Evolutionary conservation across 2,113 vertebrate genomes (phyloP).

Genomic region (Solea solea): DNA sequence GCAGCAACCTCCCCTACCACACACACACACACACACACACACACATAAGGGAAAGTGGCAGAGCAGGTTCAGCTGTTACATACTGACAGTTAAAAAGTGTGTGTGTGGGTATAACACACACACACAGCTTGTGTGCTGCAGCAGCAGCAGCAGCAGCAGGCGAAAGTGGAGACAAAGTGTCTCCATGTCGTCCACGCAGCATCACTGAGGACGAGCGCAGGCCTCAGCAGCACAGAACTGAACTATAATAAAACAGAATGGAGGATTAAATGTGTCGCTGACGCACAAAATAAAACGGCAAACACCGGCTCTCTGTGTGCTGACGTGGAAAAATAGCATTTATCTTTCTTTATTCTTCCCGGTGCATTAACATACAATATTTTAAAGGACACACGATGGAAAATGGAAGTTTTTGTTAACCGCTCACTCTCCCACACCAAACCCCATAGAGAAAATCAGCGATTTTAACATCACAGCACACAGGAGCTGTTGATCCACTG

Average conservation of each 20-base stretch:
- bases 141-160: slow-evolving; percentile 19
- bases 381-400: too few species aligned
- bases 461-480: too few species aligned
- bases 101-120: background rate
- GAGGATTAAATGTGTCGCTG: background rate
- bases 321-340: too few species aligned
- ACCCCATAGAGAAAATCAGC: too few species aligned
- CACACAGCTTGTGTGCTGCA: slow-evolving; percentile 18
- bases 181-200: slow-evolving; percentile 25
- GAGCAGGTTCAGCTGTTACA: slow-evolving; percentile 38
- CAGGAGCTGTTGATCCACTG: too few species aligned
- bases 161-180: slow-evolving; percentile 45
- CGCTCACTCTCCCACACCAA: too few species aligned
- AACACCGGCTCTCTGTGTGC: background rate
- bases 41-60: slow-evolving; percentile 39
- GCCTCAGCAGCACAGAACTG: background rate
- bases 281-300: background rate
- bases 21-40: slow-evolving; percentile 19
- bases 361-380: too few species aligned
- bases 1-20: slow-evolving; percentile 54
- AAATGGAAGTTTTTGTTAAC: too few species aligned
- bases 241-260: background rate
- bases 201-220: slow-evolving; percentile 9
- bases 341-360: too few species aligned
- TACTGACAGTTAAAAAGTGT: slow-evolving; percentile 31